Evolutionary conservation across 1,140 invertebrate genomes (phyloP).

Genomic region (Meloidogyne exigua): DNA sequence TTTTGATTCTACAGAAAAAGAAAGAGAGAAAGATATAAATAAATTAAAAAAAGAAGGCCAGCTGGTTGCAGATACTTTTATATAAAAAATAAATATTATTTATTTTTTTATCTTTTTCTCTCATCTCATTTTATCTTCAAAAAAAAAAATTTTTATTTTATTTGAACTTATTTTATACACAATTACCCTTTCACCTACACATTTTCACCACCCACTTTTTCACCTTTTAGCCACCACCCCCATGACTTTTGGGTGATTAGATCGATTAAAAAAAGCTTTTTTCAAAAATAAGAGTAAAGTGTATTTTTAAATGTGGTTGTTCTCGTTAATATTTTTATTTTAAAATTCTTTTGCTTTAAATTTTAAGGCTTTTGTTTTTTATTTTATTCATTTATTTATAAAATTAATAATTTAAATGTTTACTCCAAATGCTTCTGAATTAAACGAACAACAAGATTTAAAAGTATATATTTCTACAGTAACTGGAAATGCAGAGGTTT

Average conservation of each 20-base stretch:
- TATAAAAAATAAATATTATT: no score
- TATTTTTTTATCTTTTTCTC: neutral
- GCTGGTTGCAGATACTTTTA: neutral
- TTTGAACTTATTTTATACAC: no score
- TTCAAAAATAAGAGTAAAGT: neutral
- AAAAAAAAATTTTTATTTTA: neutral
- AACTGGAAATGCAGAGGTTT: conserved; percentile 43
- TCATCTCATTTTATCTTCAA: no score
- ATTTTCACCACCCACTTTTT: neutral
- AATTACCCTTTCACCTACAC: no score
- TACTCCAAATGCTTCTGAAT: conserved; percentile 14
- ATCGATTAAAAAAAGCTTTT: neutral
- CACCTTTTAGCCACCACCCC: neutral
- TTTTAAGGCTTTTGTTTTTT: no score
- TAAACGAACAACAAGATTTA: conserved; percentile 29
- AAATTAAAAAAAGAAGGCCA: neutral
- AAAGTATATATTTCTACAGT: conserved; percentile 46
- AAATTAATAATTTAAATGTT: conserved; percentile 9
- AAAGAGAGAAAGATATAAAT: no score
- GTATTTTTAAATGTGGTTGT: no score
- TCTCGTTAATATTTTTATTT: no score
- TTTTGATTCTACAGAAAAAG: no score
- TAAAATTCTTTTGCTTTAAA: neutral
- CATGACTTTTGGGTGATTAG: neutral
- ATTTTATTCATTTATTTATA: no score